A percentile compares a stretch with the other conserved stretches of the same genome.
Conservation (phyloP, 2,113 vertebrate genomes). For the Pelobates fuscus region DNA sequence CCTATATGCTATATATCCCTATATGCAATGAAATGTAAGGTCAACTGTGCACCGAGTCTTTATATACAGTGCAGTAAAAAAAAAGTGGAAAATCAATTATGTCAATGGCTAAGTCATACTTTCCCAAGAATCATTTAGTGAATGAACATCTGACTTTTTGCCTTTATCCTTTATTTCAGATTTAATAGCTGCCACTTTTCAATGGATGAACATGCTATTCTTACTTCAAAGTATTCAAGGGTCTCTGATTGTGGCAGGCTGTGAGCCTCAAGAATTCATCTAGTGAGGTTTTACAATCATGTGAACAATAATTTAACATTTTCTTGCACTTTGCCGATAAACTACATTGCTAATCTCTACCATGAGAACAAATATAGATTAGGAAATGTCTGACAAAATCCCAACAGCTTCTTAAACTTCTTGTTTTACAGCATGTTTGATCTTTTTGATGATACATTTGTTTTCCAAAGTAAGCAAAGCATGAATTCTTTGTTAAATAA, state of each 20-base stretch:
- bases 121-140: no score
- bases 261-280: not conserved
- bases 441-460: constrained; percentile 60
- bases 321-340: constrained; percentile 4
- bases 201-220: not conserved
- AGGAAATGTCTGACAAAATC: not conserved
- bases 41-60: no score
- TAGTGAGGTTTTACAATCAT: not conserved
- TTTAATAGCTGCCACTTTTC: not conserved
- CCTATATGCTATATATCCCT: no score
- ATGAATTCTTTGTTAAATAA: constrained; percentile 56
- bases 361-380: not conserved
- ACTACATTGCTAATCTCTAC: not conserved
- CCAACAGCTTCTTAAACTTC: not conserved
- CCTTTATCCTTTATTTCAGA: not conserved
- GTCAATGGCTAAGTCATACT: no score
- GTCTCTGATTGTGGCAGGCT: not conserved
- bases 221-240: not conserved
- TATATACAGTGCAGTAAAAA: no score
- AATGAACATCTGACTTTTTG: not conserved
- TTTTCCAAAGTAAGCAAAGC: constrained; percentile 65
- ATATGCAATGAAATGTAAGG: no score
- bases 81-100: no score
- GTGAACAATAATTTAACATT: constrained; percentile 8
- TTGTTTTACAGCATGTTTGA: constrained; percentile 64